A percentile compares a stretch with the other conserved stretches of the same genome.
phyloP scores from a whole-genome alignment of 2,888 invertebrate genomes.

The Branchellion lobata region DNA sequence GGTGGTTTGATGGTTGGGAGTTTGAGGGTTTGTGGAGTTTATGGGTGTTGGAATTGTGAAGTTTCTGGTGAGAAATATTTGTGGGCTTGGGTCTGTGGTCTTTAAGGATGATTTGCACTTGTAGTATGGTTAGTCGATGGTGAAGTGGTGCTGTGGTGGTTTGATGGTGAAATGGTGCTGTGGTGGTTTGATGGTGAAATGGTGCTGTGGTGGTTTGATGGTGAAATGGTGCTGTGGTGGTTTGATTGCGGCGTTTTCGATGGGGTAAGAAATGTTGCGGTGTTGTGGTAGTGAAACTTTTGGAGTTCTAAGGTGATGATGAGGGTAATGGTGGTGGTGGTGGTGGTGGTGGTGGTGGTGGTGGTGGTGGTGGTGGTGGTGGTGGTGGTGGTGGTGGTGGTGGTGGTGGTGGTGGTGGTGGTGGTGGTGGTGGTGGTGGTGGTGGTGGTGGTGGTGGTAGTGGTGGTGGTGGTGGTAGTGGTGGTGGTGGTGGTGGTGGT shows the following conservation, averaged over 20 bases:
- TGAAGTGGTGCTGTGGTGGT: too few species aligned
- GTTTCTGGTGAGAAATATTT: too few species aligned
- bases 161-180: too few species aligned
- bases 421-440: background rate
- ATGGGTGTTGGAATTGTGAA: too few species aligned
- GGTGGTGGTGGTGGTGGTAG: background rate
- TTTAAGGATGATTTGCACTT: too few species aligned
- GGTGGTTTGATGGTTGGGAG: background rate
- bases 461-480: background rate
- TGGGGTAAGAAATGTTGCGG: background rate
- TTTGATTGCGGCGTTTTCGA: background rate
- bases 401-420: background rate
- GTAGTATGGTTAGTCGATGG: too few species aligned
- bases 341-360: slow-evolving; percentile 18
- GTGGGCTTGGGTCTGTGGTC: too few species aligned
- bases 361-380: slow-evolving; percentile 21
- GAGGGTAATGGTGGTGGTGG: background rate
- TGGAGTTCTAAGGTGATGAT: too few species aligned
- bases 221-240: too few species aligned
- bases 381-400: slow-evolving; percentile 1
- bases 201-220: too few species aligned
- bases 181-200: too few species aligned
- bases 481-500: background rate
- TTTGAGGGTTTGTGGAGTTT: background rate
- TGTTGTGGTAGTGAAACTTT: too few species aligned